Base-by-base conservation (phyloP, 1,140 invertebrate species). In the Drosophila yakuba region DNA sequence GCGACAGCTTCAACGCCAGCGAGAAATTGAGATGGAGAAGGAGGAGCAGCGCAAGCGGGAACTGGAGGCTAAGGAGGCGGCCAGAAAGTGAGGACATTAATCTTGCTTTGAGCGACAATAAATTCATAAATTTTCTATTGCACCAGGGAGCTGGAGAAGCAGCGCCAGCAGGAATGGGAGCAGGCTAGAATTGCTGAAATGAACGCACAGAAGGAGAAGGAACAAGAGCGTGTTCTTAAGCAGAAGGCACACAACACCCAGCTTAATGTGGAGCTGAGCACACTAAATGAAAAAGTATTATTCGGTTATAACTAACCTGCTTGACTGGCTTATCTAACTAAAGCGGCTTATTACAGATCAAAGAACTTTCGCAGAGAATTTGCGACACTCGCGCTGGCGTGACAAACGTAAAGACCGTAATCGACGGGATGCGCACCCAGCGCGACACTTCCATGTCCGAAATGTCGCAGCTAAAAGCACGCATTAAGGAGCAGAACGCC, bases 101-200 rank as follows among this genome's bases (percentile, higher is more conserved):
- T n/a, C n/a, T 5, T 12, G 6, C 0, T 0, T 10, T 8, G 0
- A 35, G 10, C 0, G 3, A 35, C 0, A 35, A 35, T 6, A 0
- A n/a, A 41, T 25, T 15, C 1, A 36, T 20, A 10, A 14, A 1
- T 36, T 35, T 10, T 6, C 68, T 78, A 74, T 66, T 61, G 60
- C 90, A 85, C 14, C 52, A 96, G 96, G 93, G 98, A 99, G 93
- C 96, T 99, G 95, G 98, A 99, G 91, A 94, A 98, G 67, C 98
- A 99, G 88, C 94, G 98, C 45, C 97, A 98, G 84, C 94, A 98
- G 66, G 98, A 99, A 93, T 98, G 98, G 98, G 98, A 99, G 93
- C 97, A 96, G 89, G 97, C 98, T 90, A 95, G 98, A 90, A 95
- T 96, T 39, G 95, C 97, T 61, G 97, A 98, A 92, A 93, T 98